phyloP scores from a whole-genome alignment of 2,113 vertebrate genomes.

The Protobothrops mucrosquamatus region DNA sequence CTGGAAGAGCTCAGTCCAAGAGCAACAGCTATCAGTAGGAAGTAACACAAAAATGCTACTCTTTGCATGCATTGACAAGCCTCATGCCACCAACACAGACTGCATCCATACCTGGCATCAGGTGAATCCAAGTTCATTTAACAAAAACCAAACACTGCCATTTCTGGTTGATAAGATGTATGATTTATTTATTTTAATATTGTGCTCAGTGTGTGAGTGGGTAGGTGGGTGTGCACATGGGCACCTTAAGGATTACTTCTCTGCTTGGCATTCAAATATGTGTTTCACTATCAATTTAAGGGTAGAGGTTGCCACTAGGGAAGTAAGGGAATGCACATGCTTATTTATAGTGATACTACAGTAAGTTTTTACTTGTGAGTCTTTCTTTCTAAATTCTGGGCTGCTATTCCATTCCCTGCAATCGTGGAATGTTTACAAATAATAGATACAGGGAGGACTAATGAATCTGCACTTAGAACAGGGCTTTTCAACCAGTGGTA shows the following conservation, averaged over 20 bases:
- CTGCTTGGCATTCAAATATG: background rate
- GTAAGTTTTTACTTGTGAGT: background rate
- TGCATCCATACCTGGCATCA: background rate
- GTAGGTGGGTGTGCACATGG: background rate
- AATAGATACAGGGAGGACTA: background rate
- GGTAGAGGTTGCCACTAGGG: background rate
- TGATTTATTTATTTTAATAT: background rate
- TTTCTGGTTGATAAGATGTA: background rate
- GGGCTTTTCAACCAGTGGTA: too few species aligned
- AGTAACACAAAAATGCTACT: background rate
- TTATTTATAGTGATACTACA: background rate
- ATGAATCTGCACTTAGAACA: background rate
- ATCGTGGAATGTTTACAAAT: background rate
- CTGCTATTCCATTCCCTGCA: background rate
- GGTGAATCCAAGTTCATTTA: background rate
- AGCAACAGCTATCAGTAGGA: background rate
- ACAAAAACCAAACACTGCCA: background rate
- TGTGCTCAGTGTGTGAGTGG: background rate
- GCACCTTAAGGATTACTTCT: background rate
- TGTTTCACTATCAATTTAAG: background rate
- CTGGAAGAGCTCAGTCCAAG: background rate
- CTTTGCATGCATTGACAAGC: background rate
- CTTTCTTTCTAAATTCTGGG: background rate
- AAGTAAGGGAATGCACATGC: background rate
- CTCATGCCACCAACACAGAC: background rate